Conservation (phyloP, 2,888 invertebrate genomes). For the Drosophila diplacantha region DNA sequence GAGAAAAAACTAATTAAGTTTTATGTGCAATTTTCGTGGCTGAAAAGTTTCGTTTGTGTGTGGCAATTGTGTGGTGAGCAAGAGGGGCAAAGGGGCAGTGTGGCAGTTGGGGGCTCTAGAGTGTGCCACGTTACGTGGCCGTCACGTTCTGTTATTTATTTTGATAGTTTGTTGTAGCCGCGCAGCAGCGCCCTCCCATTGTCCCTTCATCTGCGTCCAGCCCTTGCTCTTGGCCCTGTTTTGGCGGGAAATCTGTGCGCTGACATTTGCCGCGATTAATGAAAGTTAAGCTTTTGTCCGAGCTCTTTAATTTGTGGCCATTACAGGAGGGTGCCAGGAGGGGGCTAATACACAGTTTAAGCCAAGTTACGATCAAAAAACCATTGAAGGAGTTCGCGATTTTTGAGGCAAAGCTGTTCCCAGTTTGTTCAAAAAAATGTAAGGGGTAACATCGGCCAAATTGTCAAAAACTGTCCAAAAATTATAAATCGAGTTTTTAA, state of each 20-base stretch:
- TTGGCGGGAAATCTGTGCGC: conserved; percentile 53
- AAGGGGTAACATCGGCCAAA: too few species aligned
- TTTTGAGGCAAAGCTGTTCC: too few species aligned
- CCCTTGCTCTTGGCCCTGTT: neutral
- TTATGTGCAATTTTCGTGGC: conserved; percentile 71
- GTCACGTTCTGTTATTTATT: conserved; percentile 59
- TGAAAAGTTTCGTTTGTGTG: conserved; percentile 58
- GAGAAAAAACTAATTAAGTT: conserved; percentile 67
- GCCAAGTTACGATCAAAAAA: too few species aligned
- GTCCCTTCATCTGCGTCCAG: neutral
- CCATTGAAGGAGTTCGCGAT: too few species aligned
- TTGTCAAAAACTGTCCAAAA: too few species aligned
- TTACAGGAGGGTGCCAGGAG: conserved; percentile 25
- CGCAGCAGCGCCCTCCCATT: conserved; percentile 3
- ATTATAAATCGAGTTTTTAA: too few species aligned
- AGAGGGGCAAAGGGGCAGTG: neutral
- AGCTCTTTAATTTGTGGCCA: conserved; percentile 58
- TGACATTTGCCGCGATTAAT: conserved; percentile 63
- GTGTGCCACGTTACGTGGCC: conserved; percentile 49
- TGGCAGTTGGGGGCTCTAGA: neutral
- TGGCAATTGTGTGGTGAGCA: conserved; percentile 38
- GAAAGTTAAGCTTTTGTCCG: conserved; percentile 47
- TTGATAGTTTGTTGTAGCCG: conserved; percentile 43
- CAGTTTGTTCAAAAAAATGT: neutral
- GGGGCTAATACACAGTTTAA: conserved; percentile 2